Conservation (phyloP, 2,113 vertebrate species). For the Archilochus colubris region DNA sequence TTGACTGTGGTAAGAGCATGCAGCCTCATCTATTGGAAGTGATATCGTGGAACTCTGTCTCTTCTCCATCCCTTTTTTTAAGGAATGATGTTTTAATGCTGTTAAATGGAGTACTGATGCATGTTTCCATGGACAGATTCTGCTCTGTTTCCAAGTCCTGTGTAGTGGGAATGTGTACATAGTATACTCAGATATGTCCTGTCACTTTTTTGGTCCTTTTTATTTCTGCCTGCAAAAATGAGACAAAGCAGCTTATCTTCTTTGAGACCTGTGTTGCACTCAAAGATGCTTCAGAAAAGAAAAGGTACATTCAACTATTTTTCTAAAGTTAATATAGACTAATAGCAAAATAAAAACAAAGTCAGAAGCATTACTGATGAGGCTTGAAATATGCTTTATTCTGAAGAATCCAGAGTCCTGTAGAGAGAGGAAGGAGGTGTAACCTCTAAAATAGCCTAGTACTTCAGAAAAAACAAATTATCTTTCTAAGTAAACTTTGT, state of each 20-base stretch:
- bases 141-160: background rate
- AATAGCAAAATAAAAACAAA: background rate
- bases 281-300: background rate
- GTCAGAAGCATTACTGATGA: background rate
- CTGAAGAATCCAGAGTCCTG: background rate
- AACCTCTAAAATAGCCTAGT: background rate
- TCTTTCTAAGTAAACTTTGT: background rate
- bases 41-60: background rate
- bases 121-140: background rate
- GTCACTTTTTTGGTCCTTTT: slow-evolving; percentile 11
- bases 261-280: background rate
- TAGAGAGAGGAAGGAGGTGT: background rate
- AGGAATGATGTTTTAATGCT: background rate
- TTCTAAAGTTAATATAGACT: background rate
- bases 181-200: background rate
- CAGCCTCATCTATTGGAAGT: background rate
- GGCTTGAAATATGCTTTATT: slow-evolving; percentile 21
- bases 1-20: background rate
- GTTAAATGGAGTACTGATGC: background rate
- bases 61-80: background rate
- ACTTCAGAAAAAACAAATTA: background rate
- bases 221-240: slow-evolving; percentile 29
- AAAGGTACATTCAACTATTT: background rate
- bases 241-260: slow-evolving; percentile 32
- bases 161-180: background rate